These are phyloP conservation scores for Clarias laeviceps DNA, from an alignment of 2,797 vertebrate genomes.

Conservation along the genomic window DNA sequence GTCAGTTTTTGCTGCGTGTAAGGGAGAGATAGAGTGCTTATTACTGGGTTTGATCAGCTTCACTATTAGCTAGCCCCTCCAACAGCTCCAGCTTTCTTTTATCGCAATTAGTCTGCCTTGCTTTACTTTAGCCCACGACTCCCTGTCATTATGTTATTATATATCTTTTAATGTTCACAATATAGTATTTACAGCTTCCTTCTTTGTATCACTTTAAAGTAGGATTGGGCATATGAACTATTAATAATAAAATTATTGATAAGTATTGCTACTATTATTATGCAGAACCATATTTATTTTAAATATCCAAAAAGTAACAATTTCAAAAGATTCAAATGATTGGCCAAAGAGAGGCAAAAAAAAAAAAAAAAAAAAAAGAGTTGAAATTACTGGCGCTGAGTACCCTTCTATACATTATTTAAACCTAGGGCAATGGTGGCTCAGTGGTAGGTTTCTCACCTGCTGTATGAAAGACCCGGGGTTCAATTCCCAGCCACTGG, in stretches of 20 bases:
- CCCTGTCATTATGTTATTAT: not conserved
- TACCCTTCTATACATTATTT: no score
- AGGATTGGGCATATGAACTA: not conserved
- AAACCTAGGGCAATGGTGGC: no score
- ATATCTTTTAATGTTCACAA: not conserved
- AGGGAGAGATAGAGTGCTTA: constrained; percentile 36
- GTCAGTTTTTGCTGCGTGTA: constrained; percentile 41
- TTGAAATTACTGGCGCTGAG: no score
- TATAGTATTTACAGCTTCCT: not conserved
- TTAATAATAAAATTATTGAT: not conserved
- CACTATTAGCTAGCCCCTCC: constrained; percentile 27
- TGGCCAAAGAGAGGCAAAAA: no score
- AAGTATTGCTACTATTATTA: not conserved
- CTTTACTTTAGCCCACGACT: not conserved
- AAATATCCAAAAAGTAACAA: no score
- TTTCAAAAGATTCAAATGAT: no score
- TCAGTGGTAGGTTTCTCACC: no score
- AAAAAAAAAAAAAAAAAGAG: no score
- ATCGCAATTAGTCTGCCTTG: not conserved
- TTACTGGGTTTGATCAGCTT: constrained; percentile 34
- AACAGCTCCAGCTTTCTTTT: constrained; percentile 16
- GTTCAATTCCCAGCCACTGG: no score
- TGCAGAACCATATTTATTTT: no score
- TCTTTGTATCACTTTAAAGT: not conserved
- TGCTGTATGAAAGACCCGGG: no score